phyloP scores from a whole-genome alignment of 2,888 invertebrate species.

The Strigamia crassipes region DNA sequence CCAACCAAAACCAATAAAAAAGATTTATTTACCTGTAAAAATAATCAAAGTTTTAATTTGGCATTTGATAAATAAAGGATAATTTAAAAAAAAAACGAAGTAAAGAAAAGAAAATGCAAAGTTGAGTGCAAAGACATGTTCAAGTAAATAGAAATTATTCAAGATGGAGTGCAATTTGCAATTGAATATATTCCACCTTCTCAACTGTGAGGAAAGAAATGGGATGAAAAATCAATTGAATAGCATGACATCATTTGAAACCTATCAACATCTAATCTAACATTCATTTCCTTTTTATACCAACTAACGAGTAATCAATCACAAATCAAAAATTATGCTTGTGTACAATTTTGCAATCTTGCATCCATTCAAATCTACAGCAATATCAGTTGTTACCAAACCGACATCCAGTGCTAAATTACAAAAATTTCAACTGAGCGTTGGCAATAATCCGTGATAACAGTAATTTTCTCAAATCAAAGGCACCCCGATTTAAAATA shows the following conservation, averaged over 20 bases:
- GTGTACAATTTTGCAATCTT: too few species aligned
- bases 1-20: neutral
- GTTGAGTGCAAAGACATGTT: slow-evolving; percentile 13
- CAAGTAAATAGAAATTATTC: slow-evolving; percentile 19
- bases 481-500: too few species aligned
- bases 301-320: neutral
- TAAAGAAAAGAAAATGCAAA: neutral
- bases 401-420: too few species aligned
- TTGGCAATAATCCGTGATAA: too few species aligned
- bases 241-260: slow-evolving; percentile 1
- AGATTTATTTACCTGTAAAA: neutral
- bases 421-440: too few species aligned
- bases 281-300: neutral
- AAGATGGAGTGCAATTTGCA: neutral
- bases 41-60: neutral
- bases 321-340: neutral
- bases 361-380: too few species aligned
- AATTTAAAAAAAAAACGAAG: neutral
- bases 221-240: slow-evolving; percentile 25
- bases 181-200: slow-evolving; percentile 10
- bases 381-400: too few species aligned
- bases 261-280: slow-evolving; percentile 16
- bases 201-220: neutral
- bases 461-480: too few species aligned
- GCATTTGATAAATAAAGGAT: neutral